Evolutionary conservation across 2,797 vertebrate species (phyloP).

Genomic region (Myioborus miniatus): DNA sequence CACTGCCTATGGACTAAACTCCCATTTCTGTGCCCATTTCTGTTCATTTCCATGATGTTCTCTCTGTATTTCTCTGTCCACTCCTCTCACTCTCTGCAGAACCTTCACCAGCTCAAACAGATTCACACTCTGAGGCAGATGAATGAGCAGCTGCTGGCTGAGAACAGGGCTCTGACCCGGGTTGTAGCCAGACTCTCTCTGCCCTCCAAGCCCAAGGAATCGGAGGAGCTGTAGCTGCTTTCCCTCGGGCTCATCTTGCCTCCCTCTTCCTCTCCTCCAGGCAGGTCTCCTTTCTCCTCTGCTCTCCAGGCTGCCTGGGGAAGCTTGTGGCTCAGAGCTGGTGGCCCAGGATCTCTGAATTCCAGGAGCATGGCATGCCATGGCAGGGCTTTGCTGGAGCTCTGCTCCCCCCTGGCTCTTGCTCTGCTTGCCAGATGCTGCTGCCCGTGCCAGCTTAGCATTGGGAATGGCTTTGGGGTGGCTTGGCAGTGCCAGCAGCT

Average conservation of each 20-base stretch:
- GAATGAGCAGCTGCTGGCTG: conserved; percentile 89
- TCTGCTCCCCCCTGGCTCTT: not conserved
- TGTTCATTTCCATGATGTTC: conserved; percentile 63
- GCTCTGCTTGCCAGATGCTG: not conserved
- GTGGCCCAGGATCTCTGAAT: not conserved
- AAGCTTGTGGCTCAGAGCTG: not conserved
- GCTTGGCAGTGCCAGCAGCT: not conserved
- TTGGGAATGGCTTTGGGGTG: not conserved
- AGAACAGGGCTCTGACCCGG: conserved; percentile 93
- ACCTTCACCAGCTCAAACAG: conserved; percentile 90
- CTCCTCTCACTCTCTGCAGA: conserved; percentile 83
- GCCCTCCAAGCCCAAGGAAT: conserved; percentile 84
- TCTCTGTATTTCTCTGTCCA: conserved; percentile 69
- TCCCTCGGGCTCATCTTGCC: conserved; percentile 75
- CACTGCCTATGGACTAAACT: conserved; percentile 53
- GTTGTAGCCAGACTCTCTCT: conserved; percentile 88
- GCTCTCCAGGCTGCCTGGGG: not conserved
- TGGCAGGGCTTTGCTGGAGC: not conserved
- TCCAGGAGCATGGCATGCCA: not conserved
- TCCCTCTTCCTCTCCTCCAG: conserved; percentile 81
- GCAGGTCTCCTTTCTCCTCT: conserved; percentile 78
- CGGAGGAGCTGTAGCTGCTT: conserved; percentile 89
- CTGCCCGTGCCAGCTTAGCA: not conserved
- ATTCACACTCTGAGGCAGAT: conserved; percentile 88
- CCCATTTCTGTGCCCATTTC: conserved; percentile 54